These are phyloP conservation scores for Cladopsammia gracilis DNA, from an alignment of 64 coral and sea anemone species.

Conservation along the genomic window DNA sequence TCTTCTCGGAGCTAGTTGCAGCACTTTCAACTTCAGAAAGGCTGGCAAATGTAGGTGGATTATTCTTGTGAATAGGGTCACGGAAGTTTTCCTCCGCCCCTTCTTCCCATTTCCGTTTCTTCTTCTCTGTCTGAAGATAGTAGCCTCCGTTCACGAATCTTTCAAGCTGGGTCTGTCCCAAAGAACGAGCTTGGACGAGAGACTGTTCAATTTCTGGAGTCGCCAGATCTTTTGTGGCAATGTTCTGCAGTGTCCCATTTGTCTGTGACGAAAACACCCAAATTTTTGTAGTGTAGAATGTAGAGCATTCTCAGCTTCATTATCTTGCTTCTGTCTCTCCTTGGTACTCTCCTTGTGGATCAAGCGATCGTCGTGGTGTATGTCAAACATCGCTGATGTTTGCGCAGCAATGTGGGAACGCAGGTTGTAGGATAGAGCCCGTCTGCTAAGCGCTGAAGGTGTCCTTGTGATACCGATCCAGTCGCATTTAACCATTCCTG, in stretches of 20 bases:
- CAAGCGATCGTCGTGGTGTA: not conserved
- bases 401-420: slow-evolving; percentile 27
- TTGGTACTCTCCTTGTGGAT: too few species aligned
- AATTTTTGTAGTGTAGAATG: slow-evolving; percentile 38
- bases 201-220: too few species aligned
- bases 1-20: slow-evolving; percentile 14
- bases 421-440: slow-evolving; percentile 1
- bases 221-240: too few species aligned
- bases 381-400: slow-evolving; percentile 15
- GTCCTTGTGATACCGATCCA: slow-evolving; percentile 28
- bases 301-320: slow-evolving; percentile 30
- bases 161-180: slow-evolving; percentile 10
- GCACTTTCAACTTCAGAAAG: slow-evolving; percentile 43
- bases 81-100: too few species aligned
- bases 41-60: too few species aligned
- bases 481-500: too few species aligned
- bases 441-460: slow-evolving; percentile 31
- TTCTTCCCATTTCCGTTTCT: too few species aligned
- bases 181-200: too few species aligned
- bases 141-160: not conserved
- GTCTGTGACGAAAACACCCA: slow-evolving; percentile 7
- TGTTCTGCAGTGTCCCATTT: not conserved
- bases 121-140: too few species aligned
- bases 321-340: slow-evolving; percentile 17
- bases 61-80: too few species aligned